Conservation (phyloP, 2,797 vertebrate genomes). For the Cyprinodon diabolis region DNA sequence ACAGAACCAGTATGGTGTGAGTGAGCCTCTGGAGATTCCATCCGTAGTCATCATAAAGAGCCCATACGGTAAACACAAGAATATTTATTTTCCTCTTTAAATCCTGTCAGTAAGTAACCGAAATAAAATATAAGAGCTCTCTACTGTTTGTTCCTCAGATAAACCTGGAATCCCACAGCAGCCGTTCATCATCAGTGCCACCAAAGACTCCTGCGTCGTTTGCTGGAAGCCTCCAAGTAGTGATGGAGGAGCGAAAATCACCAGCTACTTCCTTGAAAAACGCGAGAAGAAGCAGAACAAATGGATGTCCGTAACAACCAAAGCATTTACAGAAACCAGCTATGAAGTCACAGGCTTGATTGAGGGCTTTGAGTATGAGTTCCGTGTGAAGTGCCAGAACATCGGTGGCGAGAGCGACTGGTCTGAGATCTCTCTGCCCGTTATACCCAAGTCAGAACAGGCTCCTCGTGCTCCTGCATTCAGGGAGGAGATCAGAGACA, state of each 20-base stretch:
- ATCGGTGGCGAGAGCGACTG: conserved; percentile 97
- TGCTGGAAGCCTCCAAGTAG: conserved; percentile 95
- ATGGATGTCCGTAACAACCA: conserved; percentile 93
- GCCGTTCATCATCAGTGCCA: conserved; percentile 87
- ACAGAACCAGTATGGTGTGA: conserved; percentile 96
- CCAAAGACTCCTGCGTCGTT: conserved; percentile 93
- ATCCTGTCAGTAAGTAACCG: neutral
- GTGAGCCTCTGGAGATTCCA: conserved; percentile 91
- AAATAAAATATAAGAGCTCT: neutral
- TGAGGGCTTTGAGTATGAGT: conserved; percentile 98
- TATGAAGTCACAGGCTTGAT: conserved; percentile 90
- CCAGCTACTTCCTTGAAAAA: conserved; percentile 94
- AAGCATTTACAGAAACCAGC: conserved; percentile 89
- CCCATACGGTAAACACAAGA: conserved; percentile 88
- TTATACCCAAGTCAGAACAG: conserved; percentile 92
- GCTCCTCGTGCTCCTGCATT: conserved; percentile 90
- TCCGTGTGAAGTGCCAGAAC: conserved; percentile 98
- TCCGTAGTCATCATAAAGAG: conserved; percentile 93
- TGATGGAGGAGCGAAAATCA: conserved; percentile 96
- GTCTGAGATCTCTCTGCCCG: conserved; percentile 92
- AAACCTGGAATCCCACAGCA: conserved; percentile 93
- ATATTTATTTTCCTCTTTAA: neutral
- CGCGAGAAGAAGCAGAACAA: conserved; percentile 99
- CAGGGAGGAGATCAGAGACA: conserved; percentile 96
- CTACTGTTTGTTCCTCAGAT: conserved; percentile 75